Percentiles rank a stretch among this genome's conserved stretches.
Conservation (phyloP, 2,797 vertebrate genomes). For the Lagothrix lagotricha region DNA sequence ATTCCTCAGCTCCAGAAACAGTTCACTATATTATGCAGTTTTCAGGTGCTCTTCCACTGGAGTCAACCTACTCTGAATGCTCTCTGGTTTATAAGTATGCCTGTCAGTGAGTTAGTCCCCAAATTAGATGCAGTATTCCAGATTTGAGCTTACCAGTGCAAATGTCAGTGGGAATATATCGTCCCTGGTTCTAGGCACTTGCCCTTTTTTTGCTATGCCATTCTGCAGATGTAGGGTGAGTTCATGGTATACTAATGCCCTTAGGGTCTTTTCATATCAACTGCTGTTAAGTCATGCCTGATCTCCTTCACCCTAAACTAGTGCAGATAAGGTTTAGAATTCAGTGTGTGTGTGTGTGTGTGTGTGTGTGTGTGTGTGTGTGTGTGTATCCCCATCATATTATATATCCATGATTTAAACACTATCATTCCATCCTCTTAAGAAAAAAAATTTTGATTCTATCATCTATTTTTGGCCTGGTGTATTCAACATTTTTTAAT, state of each 20-base stretch:
- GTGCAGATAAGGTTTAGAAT: neutral
- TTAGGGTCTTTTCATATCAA: neutral
- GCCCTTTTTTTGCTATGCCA: neutral
- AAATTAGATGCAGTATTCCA: neutral
- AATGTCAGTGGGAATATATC: neutral
- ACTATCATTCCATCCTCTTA: conserved; percentile 38
- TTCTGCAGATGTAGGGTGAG: neutral
- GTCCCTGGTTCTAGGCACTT: neutral
- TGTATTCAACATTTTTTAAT: neutral
- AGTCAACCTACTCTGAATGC: neutral
- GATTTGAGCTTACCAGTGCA: neutral
- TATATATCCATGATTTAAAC: conserved; percentile 19
- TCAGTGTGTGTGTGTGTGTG: neutral
- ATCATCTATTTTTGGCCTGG: conserved; percentile 13
- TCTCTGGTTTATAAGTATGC: neutral
- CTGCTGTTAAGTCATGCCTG: neutral
- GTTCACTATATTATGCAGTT: neutral
- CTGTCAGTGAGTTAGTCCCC: neutral
- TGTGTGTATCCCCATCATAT: neutral
- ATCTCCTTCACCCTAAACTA: neutral
- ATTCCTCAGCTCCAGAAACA: neutral
- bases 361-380: no score
- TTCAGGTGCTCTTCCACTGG: neutral
- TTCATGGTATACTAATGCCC: neutral
- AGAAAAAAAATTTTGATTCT: conserved; percentile 56